phyloP scores from a whole-genome alignment of 2,113 vertebrate species.

The Rostratula benghalensis region DNA sequence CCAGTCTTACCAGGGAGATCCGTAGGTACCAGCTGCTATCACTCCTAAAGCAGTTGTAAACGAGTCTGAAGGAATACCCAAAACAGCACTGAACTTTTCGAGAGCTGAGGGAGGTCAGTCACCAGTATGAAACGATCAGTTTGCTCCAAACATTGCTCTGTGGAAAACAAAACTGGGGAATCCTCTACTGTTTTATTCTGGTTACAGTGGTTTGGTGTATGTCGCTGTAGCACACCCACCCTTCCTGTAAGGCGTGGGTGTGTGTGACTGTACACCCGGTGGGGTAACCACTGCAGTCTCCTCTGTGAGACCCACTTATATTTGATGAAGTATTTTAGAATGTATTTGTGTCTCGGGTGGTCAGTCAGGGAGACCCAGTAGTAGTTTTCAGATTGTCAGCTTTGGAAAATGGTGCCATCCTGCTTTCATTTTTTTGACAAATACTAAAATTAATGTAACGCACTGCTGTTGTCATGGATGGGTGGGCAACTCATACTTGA shows the following conservation, averaged over 20 bases:
- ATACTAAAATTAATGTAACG: neutral
- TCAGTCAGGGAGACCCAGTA: neutral
- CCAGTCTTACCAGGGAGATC: neutral
- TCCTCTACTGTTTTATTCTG: neutral
- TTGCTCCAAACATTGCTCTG: neutral
- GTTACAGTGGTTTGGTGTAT: neutral
- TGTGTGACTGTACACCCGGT: neutral
- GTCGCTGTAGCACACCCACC: neutral
- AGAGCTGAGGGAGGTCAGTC: neutral
- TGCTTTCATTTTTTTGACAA: constrained; percentile 6
- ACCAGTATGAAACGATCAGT: neutral
- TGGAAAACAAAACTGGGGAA: neutral
- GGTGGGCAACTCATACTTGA: neutral
- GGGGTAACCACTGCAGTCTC: neutral
- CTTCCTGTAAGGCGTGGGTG: neutral
- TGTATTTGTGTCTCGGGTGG: neutral
- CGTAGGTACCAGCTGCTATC: neutral
- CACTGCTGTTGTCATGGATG: neutral
- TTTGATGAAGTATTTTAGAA: neutral
- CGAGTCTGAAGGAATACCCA: neutral
- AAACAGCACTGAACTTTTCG: neutral
- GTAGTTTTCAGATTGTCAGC: neutral
- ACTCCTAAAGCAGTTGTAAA: neutral
- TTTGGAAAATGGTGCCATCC: neutral
- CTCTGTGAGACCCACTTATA: neutral